A percentile compares a stretch with the other conserved stretches of the same genome.
Conservation (phyloP, 1,140 invertebrate species). For the Gryon sp. region DNA sequence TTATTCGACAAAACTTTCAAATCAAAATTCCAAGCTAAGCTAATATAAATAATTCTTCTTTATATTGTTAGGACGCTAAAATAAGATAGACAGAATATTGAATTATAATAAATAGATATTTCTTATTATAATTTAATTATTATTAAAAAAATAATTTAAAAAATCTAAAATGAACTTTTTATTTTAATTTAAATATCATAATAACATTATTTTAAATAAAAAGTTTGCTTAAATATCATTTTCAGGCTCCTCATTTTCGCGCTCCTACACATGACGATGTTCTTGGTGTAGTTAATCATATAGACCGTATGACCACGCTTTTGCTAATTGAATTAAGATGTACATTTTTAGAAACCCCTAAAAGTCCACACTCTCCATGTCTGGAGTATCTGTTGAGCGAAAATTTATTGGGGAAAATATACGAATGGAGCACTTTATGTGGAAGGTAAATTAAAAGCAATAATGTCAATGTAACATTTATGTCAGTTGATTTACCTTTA, state of each 20-base stretch:
- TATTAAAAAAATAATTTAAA: too few relatives aligned
- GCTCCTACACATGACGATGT: conserved; percentile 89
- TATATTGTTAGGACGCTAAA: too few relatives aligned
- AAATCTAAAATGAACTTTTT: too few relatives aligned
- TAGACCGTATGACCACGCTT: conserved; percentile 95
- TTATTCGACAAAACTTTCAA: not conserved
- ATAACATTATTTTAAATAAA: not conserved
- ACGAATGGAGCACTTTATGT: conserved; percentile 87
- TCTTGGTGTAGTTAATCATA: conserved; percentile 92
- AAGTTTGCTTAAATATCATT: conserved; percentile 34
- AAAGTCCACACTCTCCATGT: conserved; percentile 82
- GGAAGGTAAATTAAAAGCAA: too few relatives aligned
- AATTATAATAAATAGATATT: too few relatives aligned
- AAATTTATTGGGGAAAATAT: conserved; percentile 88
- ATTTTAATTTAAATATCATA: not conserved
- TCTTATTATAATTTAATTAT: too few relatives aligned
- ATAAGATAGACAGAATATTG: too few relatives aligned
- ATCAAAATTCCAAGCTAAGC: too few relatives aligned
- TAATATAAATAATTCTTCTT: too few relatives aligned
- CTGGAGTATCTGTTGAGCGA: conserved; percentile 88
- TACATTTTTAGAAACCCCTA: conserved; percentile 71
- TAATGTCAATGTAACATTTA: too few relatives aligned
- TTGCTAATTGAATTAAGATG: conserved; percentile 88
- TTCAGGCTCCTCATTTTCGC: conserved; percentile 75
- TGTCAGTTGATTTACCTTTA: too few relatives aligned